phyloP scores from a whole-genome alignment of 2,113 vertebrate species.

The Taurulus bubalis region DNA sequence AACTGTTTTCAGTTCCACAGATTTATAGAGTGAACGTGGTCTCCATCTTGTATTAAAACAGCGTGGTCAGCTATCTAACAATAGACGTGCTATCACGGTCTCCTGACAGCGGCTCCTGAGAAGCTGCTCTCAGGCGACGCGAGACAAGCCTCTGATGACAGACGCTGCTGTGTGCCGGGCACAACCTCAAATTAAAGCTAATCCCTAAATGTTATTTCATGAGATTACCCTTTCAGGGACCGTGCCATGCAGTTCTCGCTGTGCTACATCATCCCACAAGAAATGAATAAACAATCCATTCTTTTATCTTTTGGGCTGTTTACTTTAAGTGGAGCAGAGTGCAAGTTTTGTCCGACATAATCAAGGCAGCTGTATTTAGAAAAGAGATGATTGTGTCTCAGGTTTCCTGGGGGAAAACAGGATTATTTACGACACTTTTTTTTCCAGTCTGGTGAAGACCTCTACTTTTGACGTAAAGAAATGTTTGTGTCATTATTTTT shows the following conservation, averaged over 20 bases:
- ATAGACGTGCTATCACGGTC: slow-evolving; percentile 40
- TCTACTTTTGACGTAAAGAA: slow-evolving; percentile 8
- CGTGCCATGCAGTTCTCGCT: background rate
- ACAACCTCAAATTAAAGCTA: slow-evolving; percentile 67
- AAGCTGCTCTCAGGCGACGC: slow-evolving; percentile 38
- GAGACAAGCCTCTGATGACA: slow-evolving; percentile 57
- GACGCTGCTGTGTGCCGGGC: slow-evolving; percentile 41
- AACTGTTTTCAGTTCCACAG: slow-evolving; percentile 1
- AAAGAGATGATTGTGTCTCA: slow-evolving; percentile 46
- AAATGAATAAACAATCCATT: slow-evolving; percentile 47
- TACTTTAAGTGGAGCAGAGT: slow-evolving; percentile 25
- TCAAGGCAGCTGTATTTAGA: slow-evolving; percentile 34
- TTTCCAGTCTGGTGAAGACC: background rate
- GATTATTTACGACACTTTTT: background rate
- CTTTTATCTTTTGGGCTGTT: slow-evolving; percentile 41
- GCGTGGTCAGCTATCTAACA: slow-evolving; percentile 40
- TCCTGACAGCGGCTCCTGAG: slow-evolving; percentile 51
- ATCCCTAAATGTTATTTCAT: slow-evolving; percentile 67
- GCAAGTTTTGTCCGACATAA: slow-evolving; percentile 51
- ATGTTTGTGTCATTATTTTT: background rate
- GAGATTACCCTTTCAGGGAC: slow-evolving; percentile 45
- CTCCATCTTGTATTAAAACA: background rate
- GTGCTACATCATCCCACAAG: slow-evolving; percentile 34
- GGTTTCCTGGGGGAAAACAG: slow-evolving; percentile 51
- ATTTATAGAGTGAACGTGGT: no score